These are phyloP conservation scores for Lysiphlebus fabarum DNA, from an alignment of 1,140 invertebrate genomes.

Conservation along the genomic window DNA sequence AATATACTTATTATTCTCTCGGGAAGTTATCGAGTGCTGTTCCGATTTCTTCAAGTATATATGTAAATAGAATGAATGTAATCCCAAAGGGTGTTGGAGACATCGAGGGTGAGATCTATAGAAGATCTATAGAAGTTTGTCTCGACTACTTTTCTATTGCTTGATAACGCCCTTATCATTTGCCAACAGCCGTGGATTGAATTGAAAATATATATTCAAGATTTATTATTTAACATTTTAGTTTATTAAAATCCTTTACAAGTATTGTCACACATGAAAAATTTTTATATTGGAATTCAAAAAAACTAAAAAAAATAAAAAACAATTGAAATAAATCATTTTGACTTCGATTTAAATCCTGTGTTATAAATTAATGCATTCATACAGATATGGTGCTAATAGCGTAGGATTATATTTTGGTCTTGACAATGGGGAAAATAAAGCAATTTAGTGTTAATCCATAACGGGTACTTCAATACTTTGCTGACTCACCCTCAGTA, in stretches of 20 bases:
- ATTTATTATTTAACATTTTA: not conserved
- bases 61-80: conserved; percentile 41
- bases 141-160: not conserved
- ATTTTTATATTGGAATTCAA: too few species aligned
- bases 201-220: not conserved
- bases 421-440: conserved; percentile 5
- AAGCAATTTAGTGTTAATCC: conserved; percentile 27
- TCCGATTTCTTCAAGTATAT: conserved; percentile 28
- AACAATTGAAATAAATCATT: too few species aligned
- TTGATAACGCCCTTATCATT: conserved; percentile 10
- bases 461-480: conserved; percentile 17
- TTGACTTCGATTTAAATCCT: too few species aligned
- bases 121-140: not conserved
- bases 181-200: not conserved
- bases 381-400: conserved; percentile 5
- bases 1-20: too few species aligned
- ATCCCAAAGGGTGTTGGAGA: conserved; percentile 32
- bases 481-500: conserved; percentile 19
- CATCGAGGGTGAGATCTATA: not conserved
- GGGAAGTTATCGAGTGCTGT: too few species aligned
- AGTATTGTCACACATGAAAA: too few species aligned
- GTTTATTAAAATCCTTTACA: too few species aligned
- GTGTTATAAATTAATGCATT: too few species aligned
- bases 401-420: not conserved
- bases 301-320: too few species aligned